Evolutionary conservation across 1,140 invertebrate genomes (phyloP), one percentile per base, ranked within the genome.

Genomic region (Sinella curviseta): DNA sequence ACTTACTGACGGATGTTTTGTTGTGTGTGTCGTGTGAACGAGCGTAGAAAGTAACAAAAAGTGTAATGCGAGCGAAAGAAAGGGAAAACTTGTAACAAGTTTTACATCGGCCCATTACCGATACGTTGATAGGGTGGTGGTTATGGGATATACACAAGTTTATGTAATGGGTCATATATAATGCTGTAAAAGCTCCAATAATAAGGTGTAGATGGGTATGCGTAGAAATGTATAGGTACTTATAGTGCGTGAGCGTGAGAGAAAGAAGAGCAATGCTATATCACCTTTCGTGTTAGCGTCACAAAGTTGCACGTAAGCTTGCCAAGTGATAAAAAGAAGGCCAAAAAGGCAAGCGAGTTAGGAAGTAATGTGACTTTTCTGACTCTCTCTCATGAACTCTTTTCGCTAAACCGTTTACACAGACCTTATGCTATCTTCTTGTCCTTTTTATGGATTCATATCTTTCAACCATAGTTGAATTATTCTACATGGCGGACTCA

Each of bases 61-160:
- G n/a, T 48, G 20, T 12, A 60, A 26, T 17, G 24, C 24, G 24
- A n/a, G 8, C 8, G 24, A 60, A n/a, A 60, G 24, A 60, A 60
- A 60, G 57, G 57, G 24, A 60, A 60, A 60, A 60, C 57, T 60
- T 60, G 57, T 60, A 17, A 60, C 57, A 16, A 60, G 57, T 60
- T 60, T 60, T 60, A 60, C 57, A n/a, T 60, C 57, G 57, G 57
- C 24, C 57, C 57, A 60, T 60, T 60, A n/a, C 14, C 57, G 14
- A 60, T 48, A 48, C 39, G 39, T 14, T 60, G 57, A 60, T 60
- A 60, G 14, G 24, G 57, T 48, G 20, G 8, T 48, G 39, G n/a
- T n/a, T n/a, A n/a, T n/a, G n/a, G n/a, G n/a, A n/a, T n/a, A n/a
- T n/a, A n/a, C n/a, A n/a, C n/a, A n/a, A n/a, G n/a, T n/a, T n/a